phyloP scores from a whole-genome alignment of 1,140 invertebrate species.

The Drosophila micromelanica region DNA sequence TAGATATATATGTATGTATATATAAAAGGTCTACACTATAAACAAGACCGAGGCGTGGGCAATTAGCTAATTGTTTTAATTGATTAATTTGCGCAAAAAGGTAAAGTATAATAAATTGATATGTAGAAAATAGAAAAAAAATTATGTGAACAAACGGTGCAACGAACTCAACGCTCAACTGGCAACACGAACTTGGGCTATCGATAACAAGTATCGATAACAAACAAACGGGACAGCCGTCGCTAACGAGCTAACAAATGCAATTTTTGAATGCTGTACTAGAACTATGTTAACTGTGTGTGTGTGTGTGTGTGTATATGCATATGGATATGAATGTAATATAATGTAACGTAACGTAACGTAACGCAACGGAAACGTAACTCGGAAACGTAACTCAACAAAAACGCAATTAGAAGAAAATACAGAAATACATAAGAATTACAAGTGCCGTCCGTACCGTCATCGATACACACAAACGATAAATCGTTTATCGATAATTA shows the following conservation, averaged over 20 bases:
- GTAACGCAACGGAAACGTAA: conserved; percentile 79
- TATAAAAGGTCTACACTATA: too few species aligned
- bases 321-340: conserved; percentile 51
- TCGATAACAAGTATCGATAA: too few species aligned
- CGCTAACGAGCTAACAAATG: conserved; percentile 20
- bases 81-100: too few species aligned
- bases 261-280: conserved; percentile 34
- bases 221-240: too few species aligned
- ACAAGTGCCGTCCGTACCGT: conserved; percentile 69
- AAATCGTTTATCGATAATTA: conserved; percentile 28
- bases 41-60: too few species aligned
- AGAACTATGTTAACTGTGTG: conserved; percentile 43
- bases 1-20: conserved; percentile 4
- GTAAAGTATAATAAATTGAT: too few species aligned
- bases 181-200: too few species aligned
- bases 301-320: conserved; percentile 29
- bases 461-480: conserved; percentile 65
- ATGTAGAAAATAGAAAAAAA: too few species aligned
- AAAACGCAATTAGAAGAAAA: conserved; percentile 81
- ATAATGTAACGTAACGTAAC: conserved; percentile 68
- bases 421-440: conserved; percentile 71
- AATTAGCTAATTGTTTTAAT: too few species aligned
- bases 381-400: conserved; percentile 79
- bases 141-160: too few species aligned
- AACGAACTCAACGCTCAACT: too few species aligned